phyloP scores from a whole-genome alignment of 2,888 invertebrate genomes.

The Cheilosia grossa region DNA sequence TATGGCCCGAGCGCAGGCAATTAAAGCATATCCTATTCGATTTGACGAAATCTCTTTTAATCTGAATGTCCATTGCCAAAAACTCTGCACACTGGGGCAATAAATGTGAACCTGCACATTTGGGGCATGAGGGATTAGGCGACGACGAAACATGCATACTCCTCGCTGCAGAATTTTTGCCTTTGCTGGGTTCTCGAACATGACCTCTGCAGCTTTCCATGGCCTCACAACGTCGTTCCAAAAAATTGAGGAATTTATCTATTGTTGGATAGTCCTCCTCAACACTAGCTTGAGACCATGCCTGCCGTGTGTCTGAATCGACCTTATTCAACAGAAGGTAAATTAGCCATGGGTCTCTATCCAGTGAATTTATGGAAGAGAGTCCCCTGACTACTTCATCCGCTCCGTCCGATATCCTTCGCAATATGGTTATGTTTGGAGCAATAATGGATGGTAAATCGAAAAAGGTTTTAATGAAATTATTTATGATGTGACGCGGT shows the following conservation, averaged over 20 bases:
- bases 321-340: too few species aligned
- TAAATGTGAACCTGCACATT: neutral
- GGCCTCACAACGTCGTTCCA: neutral
- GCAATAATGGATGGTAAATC: neutral
- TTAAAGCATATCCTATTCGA: slow-evolving; percentile 9
- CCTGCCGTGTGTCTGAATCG: too few species aligned
- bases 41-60: slow-evolving; percentile 16
- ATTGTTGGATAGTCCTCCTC: slow-evolving; percentile 7
- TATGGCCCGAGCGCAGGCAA: neutral
- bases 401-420: slow-evolving; percentile 43
- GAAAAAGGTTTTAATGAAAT: slow-evolving; percentile 18
- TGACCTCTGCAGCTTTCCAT: slow-evolving; percentile 31
- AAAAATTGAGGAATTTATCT: slow-evolving; percentile 36
- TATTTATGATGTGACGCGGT: slow-evolving; percentile 4
- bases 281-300: too few species aligned
- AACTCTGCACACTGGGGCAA: too few species aligned
- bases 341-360: too few species aligned
- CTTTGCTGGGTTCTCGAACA: neutral
- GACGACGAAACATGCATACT: neutral
- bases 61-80: too few species aligned
- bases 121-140: neutral
- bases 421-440: slow-evolving; percentile 15
- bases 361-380: too few species aligned
- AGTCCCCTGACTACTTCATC: slow-evolving; percentile 7
- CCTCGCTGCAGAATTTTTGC: neutral